Percentiles rank a stretch among this genome's conserved stretches.
These are phyloP conservation scores for Oreohelix idahoensis DNA, from an alignment of 1,140 invertebrate genomes.

Conservation along the genomic window DNA sequence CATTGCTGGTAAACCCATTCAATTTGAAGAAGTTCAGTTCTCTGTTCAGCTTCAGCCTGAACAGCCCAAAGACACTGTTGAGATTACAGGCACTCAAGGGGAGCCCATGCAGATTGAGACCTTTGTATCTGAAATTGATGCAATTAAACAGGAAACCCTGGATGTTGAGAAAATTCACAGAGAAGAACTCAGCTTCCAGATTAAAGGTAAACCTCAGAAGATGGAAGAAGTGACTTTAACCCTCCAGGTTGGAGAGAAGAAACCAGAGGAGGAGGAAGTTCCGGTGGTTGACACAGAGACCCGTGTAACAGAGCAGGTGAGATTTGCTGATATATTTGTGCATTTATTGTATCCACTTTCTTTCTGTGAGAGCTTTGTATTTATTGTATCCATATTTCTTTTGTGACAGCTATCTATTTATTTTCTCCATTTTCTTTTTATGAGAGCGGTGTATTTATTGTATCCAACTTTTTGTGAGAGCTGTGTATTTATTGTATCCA, in stretches of 20 bases:
- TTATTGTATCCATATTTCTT: no score
- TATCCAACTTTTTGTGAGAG: no score
- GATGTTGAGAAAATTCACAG: constrained; percentile 45
- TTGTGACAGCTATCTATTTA: no score
- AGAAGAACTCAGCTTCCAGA: constrained; percentile 57
- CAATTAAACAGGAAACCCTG: constrained; percentile 25
- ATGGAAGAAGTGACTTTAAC: constrained; percentile 43
- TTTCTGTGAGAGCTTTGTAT: not conserved
- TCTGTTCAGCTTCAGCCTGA: constrained; percentile 51
- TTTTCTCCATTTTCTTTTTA: no score
- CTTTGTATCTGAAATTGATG: constrained; percentile 44
- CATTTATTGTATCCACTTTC: not conserved
- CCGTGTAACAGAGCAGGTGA: constrained; percentile 41
- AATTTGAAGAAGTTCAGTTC: constrained; percentile 58
- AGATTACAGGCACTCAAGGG: constrained; percentile 35
- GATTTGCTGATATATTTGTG: not conserved
- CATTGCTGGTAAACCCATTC: constrained; percentile 51
- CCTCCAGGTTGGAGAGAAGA: constrained; percentile 41
- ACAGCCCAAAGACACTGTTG: constrained; percentile 11
- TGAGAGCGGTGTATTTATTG: no score
- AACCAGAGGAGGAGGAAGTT: constrained; percentile 33
- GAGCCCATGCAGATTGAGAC: constrained; percentile 36
- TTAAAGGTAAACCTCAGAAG: constrained; percentile 49
- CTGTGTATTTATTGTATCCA: no score
- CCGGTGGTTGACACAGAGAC: constrained; percentile 37